phyloP scores from a whole-genome alignment of 2,888 invertebrate species.

The Strigamia crassipes region DNA sequence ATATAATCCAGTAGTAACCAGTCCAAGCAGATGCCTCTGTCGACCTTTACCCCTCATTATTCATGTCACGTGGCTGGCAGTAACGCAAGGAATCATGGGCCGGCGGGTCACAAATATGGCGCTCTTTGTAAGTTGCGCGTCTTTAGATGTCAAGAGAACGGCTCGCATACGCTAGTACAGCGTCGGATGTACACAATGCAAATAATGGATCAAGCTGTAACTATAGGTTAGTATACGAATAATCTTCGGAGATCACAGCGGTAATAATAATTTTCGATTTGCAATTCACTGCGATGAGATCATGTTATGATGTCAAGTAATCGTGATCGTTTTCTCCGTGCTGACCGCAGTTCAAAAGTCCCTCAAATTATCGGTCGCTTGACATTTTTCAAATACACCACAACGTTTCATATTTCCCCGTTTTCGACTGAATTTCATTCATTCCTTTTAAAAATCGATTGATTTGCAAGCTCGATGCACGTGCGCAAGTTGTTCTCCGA shows the following conservation, averaged over 20 bases:
- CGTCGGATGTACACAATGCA: neutral
- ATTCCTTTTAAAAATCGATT: neutral
- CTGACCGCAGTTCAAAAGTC: slow-evolving; percentile 40
- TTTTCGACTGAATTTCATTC: neutral
- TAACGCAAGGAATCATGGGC: slow-evolving; percentile 44
- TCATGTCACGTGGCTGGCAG: slow-evolving; percentile 44
- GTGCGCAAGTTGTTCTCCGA: neutral
- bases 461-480: neutral
- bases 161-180: neutral
- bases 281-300: neutral
- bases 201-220: neutral
- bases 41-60: slow-evolving; percentile 45
- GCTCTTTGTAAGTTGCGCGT: slow-evolving; percentile 44
- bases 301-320: slow-evolving; percentile 3
- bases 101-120: slow-evolving; percentile 44
- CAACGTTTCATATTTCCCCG: neutral
- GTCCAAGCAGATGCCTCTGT: slow-evolving; percentile 46
- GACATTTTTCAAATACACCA: neutral
- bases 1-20: slow-evolving; percentile 38
- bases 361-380: neutral
- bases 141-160: slow-evolving; percentile 7
- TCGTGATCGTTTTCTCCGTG: slow-evolving; percentile 14
- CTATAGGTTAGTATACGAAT: neutral
- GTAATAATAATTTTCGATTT: neutral
- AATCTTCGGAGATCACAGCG: neutral